A percentile compares a stretch with the other conserved stretches of the same genome.
These are phyloP conservation scores for Diarsia dahlii DNA, from an alignment of 2,888 invertebrate species.

Conservation along the genomic window DNA sequence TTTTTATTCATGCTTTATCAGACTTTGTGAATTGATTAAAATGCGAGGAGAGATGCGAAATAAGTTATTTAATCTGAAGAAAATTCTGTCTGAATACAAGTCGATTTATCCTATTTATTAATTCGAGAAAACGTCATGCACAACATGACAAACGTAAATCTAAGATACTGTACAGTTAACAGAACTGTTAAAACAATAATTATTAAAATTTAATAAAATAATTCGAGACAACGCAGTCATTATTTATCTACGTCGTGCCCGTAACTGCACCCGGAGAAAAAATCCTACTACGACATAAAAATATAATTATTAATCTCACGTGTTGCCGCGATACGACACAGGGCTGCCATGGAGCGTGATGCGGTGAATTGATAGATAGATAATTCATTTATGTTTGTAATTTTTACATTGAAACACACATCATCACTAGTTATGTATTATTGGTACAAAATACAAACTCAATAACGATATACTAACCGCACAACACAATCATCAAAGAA, in stretches of 20 bases:
- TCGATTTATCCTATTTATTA: too few relatives aligned
- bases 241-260: background rate
- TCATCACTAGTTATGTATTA: background rate
- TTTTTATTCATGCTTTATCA: background rate
- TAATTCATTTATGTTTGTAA: too few relatives aligned
- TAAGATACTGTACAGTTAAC: background rate
- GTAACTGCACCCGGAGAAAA: background rate
- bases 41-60: too few relatives aligned
- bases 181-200: too few relatives aligned
- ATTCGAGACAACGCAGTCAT: background rate
- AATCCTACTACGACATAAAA: constrained; percentile 21
- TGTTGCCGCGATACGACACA: background rate
- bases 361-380: background rate
- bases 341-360: background rate
- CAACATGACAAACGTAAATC: background rate
- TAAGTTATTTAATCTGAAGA: too few relatives aligned
- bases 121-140: background rate
- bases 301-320: background rate
- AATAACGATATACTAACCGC: too few relatives aligned
- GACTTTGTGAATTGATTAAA: background rate
- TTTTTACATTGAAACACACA: background rate
- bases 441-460: background rate
- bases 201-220: background rate
- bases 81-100: too few relatives aligned
- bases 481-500: background rate